A percentile compares a stretch with the other conserved stretches of the same genome.
Conservation (phyloP, 2,888 invertebrate genomes). For the Synergus japonicus region DNA sequence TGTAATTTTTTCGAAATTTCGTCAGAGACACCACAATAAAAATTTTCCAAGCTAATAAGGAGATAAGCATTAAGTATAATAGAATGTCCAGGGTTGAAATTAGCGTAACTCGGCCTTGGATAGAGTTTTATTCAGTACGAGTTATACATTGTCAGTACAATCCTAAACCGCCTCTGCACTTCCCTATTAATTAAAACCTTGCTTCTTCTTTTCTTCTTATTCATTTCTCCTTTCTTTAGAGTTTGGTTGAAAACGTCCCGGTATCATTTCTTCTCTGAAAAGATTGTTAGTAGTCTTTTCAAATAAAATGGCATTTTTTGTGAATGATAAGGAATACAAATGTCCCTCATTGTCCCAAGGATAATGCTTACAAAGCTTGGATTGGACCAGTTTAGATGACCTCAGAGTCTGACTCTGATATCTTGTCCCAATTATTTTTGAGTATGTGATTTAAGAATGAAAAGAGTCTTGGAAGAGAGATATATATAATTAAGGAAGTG, state of each 20-base stretch:
- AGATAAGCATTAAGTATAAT: conserved; percentile 18
- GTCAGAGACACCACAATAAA: not conserved
- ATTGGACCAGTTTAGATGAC: conserved; percentile 4
- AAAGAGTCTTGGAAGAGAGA: not conserved
- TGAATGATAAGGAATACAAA: conserved; percentile 29
- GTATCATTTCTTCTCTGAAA: conserved; percentile 25
- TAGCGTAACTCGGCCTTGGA: conserved; percentile 16
- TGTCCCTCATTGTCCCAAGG: conserved; percentile 12
- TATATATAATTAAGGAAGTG: not conserved
- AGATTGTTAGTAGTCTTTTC: conserved; percentile 11
- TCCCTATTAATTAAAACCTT: conserved; percentile 68
- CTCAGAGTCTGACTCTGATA: conserved; percentile 13
- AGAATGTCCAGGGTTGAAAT: conserved; percentile 23
- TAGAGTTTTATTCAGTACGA: conserved; percentile 13
- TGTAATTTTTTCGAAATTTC: not conserved
- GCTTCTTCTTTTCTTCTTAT: not conserved
- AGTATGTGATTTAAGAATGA: conserved; percentile 14
- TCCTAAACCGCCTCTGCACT: conserved; percentile 63
- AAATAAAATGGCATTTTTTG: not conserved
- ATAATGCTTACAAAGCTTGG: conserved; percentile 26
- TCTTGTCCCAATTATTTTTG: conserved; percentile 24
- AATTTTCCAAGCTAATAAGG: not conserved
- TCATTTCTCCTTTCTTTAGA: not conserved
- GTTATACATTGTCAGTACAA: conserved; percentile 3
- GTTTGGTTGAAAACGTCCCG: not conserved